These are phyloP conservation scores for Hypolimnas misippus DNA, from an alignment of 2,888 invertebrate species.

Conservation along the genomic window DNA sequence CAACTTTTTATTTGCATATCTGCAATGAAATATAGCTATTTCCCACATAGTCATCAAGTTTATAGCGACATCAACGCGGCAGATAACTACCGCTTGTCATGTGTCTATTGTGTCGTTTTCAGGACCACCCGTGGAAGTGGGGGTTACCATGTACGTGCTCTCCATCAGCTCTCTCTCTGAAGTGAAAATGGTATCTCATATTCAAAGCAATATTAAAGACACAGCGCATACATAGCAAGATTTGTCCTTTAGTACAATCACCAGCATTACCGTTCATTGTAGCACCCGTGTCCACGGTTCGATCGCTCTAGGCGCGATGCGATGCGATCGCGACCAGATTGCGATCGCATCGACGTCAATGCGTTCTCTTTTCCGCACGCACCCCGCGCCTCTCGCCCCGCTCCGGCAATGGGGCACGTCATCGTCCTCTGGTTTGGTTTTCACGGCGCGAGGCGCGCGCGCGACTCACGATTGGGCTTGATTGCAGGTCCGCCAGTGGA, in stretches of 20 bases:
- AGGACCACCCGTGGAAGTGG: constrained; percentile 93
- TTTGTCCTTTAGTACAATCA: constrained; percentile 76
- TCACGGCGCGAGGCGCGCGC: constrained; percentile 60
- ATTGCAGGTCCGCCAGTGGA: constrained; percentile 98
- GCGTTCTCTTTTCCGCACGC: constrained; percentile 51
- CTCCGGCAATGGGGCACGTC: constrained; percentile 72
- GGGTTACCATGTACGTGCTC: constrained; percentile 93
- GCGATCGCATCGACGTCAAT: constrained; percentile 43
- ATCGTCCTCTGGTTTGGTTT: constrained; percentile 68
- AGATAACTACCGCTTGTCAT: constrained; percentile 42
- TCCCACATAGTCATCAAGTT: background rate
- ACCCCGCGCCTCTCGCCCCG: constrained; percentile 55
- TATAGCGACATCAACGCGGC: constrained; percentile 1
- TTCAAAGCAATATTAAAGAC: constrained; percentile 74
- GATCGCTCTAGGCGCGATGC: constrained; percentile 65
- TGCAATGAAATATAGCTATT: background rate
- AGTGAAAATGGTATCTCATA: constrained; percentile 88
- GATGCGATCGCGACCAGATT: constrained; percentile 42
- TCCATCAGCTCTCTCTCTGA: constrained; percentile 94
- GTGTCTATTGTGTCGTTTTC: constrained; percentile 81
- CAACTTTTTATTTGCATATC: background rate
- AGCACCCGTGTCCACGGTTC: constrained; percentile 82
- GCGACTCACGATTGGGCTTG: constrained; percentile 82
- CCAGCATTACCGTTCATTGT: constrained; percentile 82
- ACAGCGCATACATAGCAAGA: constrained; percentile 79